phyloP scores from a whole-genome alignment of 1,140 invertebrate species.

The Micrasema minimum region DNA sequence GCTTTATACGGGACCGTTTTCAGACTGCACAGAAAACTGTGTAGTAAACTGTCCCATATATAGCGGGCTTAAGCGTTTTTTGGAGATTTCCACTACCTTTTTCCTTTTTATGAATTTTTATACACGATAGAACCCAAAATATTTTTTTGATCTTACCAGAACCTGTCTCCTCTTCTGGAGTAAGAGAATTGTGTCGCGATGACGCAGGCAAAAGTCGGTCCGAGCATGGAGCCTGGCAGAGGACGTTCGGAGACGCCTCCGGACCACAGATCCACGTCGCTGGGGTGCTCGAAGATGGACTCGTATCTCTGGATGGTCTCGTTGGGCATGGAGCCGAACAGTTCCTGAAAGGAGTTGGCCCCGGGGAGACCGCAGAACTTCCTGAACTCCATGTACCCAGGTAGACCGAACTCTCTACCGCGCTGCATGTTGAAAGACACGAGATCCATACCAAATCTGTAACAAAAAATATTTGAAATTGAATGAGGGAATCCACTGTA shows the following conservation, averaged over 20 bases:
- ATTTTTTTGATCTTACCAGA: constrained; percentile 74
- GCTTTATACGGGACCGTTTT: no score
- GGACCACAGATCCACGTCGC: constrained; percentile 92
- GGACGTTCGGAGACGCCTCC: constrained; percentile 91
- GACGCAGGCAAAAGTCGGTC: constrained; percentile 95
- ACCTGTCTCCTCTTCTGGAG: constrained; percentile 90
- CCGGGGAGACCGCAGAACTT: constrained; percentile 90
- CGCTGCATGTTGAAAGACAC: constrained; percentile 96
- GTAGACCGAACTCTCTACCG: constrained; percentile 91
- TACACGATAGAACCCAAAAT: no score
- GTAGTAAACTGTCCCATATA: no score
- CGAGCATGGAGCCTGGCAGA: constrained; percentile 88
- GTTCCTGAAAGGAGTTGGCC: constrained; percentile 83
- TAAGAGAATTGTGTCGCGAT: constrained; percentile 97
- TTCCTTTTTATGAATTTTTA: no score
- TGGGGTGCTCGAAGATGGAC: constrained; percentile 73
- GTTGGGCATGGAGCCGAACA: constrained; percentile 89
- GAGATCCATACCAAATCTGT: constrained; percentile 88
- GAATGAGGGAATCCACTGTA: no score
- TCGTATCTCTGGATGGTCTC: constrained; percentile 80
- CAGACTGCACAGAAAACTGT: no score
- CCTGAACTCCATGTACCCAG: constrained; percentile 92
- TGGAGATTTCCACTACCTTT: no score
- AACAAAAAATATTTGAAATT: no score
- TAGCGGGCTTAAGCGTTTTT: no score